Evolutionary conservation across 2,113 vertebrate species (phyloP).

Genomic region (Antechinus stuartii): DNA sequence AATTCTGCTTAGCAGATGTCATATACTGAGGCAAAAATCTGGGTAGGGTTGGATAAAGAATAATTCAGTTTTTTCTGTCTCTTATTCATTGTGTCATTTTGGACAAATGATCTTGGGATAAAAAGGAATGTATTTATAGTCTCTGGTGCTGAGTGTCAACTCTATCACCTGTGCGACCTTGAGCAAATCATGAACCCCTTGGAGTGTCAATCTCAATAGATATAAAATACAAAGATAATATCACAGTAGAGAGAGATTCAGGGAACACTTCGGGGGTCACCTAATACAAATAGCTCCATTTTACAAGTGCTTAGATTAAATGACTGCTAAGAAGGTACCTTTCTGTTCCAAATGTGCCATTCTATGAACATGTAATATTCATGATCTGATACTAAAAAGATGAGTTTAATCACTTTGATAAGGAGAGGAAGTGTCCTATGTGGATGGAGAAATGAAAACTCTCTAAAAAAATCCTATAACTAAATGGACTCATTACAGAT

Average conservation of each 20-base stretch:
- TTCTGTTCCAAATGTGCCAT: neutral
- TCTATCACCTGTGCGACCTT: neutral
- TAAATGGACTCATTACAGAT: neutral
- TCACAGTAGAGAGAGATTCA: neutral
- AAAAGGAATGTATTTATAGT: neutral
- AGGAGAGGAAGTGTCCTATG: neutral
- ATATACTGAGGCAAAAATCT: neutral
- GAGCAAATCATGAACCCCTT: neutral
- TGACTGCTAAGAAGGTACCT: neutral
- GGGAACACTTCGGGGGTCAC: neutral
- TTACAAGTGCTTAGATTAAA: neutral
- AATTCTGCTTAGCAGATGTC: neutral
- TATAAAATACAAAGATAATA: neutral
- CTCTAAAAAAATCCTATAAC: neutral
- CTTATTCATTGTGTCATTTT: neutral
- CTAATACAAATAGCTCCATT: neutral
- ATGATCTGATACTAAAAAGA: neutral
- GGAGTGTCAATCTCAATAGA: neutral
- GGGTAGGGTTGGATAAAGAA: neutral
- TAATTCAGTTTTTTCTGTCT: neutral
- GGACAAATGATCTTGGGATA: neutral
- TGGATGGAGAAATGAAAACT: neutral
- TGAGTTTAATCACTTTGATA: neutral
- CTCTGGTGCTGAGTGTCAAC: neutral
- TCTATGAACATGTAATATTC: neutral